phyloP scores from a whole-genome alignment of 2,113 vertebrate species.

The Sus scrofa region DNA sequence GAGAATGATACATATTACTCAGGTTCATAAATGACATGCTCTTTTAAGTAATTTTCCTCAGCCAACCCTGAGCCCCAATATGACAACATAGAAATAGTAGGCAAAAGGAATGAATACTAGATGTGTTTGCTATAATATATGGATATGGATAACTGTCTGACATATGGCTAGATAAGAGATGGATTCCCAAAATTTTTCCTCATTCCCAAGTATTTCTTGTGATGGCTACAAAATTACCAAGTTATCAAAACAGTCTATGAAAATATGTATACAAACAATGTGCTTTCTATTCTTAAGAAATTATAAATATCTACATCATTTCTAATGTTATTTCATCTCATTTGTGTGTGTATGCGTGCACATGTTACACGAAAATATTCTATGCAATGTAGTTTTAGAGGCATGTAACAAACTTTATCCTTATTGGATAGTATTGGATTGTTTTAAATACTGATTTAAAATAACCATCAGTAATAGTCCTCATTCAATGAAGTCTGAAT shows the following conservation, averaged over 20 bases:
- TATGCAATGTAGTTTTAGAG: neutral
- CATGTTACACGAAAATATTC: neutral
- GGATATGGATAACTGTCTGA: neutral
- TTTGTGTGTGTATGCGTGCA: neutral
- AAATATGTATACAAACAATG: neutral
- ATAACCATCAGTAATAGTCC: neutral
- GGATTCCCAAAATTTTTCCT: neutral
- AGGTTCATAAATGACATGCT: neutral
- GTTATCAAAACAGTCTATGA: neutral
- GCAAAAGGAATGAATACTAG: neutral
- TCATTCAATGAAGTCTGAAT: neutral
- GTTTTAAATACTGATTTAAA: too few relatives aligned
- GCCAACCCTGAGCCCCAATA: neutral
- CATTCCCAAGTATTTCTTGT: neutral
- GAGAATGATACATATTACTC: neutral
- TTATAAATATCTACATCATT: neutral
- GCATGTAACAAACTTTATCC: neutral
- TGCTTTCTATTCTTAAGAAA: neutral
- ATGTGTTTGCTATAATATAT: neutral
- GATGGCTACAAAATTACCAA: neutral
- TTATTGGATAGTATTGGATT: too few relatives aligned
- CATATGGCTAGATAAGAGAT: neutral
- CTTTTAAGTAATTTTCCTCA: neutral
- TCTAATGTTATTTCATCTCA: neutral
- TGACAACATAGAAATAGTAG: neutral